Base-by-base conservation (phyloP, 37 sponge, comb jelly and placozoan species). In the Theonella swinhoei region DNA sequence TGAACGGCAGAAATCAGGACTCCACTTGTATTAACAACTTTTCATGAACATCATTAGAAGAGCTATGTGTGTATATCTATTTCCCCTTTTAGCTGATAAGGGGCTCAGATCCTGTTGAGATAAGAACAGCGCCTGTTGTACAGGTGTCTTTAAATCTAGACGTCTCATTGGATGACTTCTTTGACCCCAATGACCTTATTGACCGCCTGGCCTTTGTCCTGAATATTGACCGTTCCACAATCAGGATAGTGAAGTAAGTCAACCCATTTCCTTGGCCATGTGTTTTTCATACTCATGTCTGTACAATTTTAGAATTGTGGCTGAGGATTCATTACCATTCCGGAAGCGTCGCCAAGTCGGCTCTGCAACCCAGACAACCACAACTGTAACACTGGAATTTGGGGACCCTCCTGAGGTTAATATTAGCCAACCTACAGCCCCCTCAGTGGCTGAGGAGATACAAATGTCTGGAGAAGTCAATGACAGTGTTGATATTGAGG, bases 161-260 rank as follows among this genome's bases (percentile, higher is more conserved):
- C 32, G 96, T 96, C 62, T 54, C 88, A 3, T n/a, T 93, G 17
- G 94, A 96, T 33, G 83, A 87, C 32, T 96, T 96, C 89, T 95
- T 95, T 64, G 76, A 84, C 28, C 78, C 85, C 2, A 61, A 65
- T n/a, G 58, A 76, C 19, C 73, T 96, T 47, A 71, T 96, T 31
- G 3, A 37, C 22, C 90, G 90, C 47, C 78, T 96, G 26, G 96
- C 91, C 29, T 88, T 76, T 72, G 94, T 88, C 19, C 89, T 96
- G 9, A 76, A 76, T 5, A 93, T 96, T 31, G 77, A 85, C 8
- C 69, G 67, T 19, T 70, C 62, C 40, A 83, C 64, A 4, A 93
- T 96, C 66, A 70, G 93, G 41, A 73, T 90, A 9, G 94, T 96
- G 14, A 80, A 96, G 77, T 83, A 73, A 73, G 83, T 70, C 60